Conservation (phyloP, 1,140 invertebrate species). For the Bombus haemorrhoidalis region DNA sequence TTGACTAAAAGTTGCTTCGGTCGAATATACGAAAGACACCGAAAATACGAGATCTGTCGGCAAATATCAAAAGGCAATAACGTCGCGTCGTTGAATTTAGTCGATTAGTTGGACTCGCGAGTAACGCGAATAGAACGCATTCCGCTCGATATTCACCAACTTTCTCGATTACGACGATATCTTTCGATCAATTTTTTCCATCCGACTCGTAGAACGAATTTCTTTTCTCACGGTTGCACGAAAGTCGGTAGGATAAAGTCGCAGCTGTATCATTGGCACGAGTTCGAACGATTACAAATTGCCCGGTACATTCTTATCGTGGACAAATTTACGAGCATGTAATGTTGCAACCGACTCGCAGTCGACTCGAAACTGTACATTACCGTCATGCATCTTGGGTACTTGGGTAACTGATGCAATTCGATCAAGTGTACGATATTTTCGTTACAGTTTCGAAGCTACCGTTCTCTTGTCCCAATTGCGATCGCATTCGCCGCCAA, state of each 20-base stretch:
- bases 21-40: too few species aligned
- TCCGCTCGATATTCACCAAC: accelerated
- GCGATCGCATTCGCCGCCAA: too few species aligned
- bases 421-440: too few species aligned
- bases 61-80: background rate
- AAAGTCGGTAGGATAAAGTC: background rate
- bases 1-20: background rate
- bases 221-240: too few species aligned
- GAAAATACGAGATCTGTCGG: background rate
- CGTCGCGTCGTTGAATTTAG: too few species aligned
- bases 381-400: too few species aligned
- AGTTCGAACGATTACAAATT: background rate
- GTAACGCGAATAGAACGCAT: too few species aligned
- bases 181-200: background rate
- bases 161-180: background rate
- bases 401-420: background rate
- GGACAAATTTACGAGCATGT: background rate
- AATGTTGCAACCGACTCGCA: slow-evolving; percentile 20
- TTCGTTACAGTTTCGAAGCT: too few species aligned
- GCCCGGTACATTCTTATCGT: slow-evolving; percentile 5
- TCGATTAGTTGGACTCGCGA: too few species aligned
- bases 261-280: background rate
- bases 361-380: background rate
- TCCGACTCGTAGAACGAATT: background rate
- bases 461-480: too few species aligned